phyloP scores from a whole-genome alignment of 2,797 vertebrate genomes.

The Enteromius mattozi region DNA sequence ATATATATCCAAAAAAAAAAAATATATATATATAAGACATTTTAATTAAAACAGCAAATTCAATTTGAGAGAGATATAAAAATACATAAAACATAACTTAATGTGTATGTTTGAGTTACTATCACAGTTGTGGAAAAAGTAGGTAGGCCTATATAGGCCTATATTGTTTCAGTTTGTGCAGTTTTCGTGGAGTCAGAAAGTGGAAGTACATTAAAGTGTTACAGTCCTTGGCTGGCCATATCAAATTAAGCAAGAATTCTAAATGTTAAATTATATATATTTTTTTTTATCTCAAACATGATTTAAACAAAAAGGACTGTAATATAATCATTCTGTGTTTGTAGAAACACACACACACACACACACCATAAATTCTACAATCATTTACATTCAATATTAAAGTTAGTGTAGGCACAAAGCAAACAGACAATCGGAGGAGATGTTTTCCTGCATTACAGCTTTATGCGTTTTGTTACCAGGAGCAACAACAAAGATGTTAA shows the following conservation, averaged over 20 bases:
- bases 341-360: no score
- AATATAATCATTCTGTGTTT: neutral
- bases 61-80: no score
- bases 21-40: neutral
- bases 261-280: neutral
- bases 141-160: neutral
- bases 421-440: neutral
- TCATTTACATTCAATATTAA: neutral
- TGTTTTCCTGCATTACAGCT: neutral
- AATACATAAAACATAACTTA: neutral
- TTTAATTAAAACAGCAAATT: neutral
- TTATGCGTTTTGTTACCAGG: neutral
- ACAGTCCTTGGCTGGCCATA: neutral
- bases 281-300: neutral
- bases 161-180: neutral
- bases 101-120: neutral
- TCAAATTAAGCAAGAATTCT: neutral
- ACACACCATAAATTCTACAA: no score
- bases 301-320: neutral
- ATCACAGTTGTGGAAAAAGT: neutral
- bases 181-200: neutral
- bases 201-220: neutral
- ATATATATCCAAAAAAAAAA: no score
- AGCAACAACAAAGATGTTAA: neutral
- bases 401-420: neutral